These are phyloP conservation scores for Enoplosus armatus DNA, from an alignment of 2,797 vertebrate species.

Conservation along the genomic window DNA sequence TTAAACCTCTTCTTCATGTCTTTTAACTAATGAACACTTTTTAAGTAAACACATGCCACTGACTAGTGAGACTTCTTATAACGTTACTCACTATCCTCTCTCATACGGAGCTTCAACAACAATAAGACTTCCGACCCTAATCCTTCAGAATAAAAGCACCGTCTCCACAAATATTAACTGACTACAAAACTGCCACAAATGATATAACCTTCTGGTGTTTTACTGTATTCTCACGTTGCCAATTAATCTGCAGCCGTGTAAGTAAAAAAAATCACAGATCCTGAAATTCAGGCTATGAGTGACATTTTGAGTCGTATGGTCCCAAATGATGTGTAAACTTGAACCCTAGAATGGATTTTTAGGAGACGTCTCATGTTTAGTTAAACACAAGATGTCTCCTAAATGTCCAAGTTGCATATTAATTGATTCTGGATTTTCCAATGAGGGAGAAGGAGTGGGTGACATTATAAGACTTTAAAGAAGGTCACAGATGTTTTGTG, in stretches of 20 bases:
- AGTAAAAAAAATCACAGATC: not conserved
- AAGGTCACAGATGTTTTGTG: accelerated
- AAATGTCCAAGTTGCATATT: too few species aligned
- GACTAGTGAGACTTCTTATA: not conserved
- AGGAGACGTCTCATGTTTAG: too few species aligned
- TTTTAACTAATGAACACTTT: not conserved
- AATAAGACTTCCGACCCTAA: conserved; percentile 16
- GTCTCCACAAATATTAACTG: not conserved
- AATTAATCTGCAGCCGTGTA: not conserved
- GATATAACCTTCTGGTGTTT: not conserved
- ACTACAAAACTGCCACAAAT: not conserved
- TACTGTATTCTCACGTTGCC: not conserved
- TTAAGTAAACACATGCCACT: not conserved
- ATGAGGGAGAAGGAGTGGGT: not conserved
- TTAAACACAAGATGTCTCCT: too few species aligned
- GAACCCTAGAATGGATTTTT: not conserved
- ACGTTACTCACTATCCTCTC: not conserved
- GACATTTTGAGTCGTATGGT: not conserved
- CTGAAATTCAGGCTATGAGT: not conserved
- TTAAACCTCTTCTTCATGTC: conserved; percentile 83
- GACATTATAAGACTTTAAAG: not conserved
- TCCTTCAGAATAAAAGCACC: conserved; percentile 52
- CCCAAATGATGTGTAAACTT: too few species aligned
- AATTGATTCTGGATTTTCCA: not conserved
- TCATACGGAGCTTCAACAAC: not conserved